phyloP scores from a whole-genome alignment of 2,888 invertebrate genomes.

The Heliconius sara region DNA sequence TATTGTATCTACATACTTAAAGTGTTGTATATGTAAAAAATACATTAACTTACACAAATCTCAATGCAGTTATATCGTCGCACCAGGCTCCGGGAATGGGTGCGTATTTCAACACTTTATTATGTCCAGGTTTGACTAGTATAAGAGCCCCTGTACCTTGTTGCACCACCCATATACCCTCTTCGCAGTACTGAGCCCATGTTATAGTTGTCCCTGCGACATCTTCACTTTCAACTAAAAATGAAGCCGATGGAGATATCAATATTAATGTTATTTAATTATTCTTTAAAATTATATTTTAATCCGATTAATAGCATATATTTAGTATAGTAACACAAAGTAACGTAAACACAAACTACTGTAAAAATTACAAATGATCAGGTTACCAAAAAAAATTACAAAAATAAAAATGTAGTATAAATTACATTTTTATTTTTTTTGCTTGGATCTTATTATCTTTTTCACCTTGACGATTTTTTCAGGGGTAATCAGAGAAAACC shows the following conservation, averaged over 20 bases:
- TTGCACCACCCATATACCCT: slow-evolving; percentile 75
- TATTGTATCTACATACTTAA: no score
- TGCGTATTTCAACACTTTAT: slow-evolving; percentile 71
- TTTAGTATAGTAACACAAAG: background rate
- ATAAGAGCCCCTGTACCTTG: slow-evolving; percentile 71
- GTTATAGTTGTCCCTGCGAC: slow-evolving; percentile 70
- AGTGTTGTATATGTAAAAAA: background rate
- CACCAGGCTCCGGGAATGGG: slow-evolving; percentile 74
- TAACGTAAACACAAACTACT: background rate
- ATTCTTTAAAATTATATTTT: background rate
- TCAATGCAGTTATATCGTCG: slow-evolving; percentile 67
- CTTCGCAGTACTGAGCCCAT: slow-evolving; percentile 73
- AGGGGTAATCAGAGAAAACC: no score
- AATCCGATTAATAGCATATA: no score
- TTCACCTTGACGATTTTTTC: no score
- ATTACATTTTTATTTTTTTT: no score
- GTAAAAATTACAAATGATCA: no score
- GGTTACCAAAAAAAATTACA: no score
- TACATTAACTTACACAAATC: slow-evolving; percentile 66
- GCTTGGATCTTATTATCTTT: no score
- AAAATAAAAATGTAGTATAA: no score
- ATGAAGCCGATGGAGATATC: background rate
- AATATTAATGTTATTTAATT: background rate
- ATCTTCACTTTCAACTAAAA: slow-evolving; percentile 71
- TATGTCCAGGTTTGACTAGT: slow-evolving; percentile 63